phyloP scores from a whole-genome alignment of 2,113 vertebrate species.

The Peromyscus maniculatus region DNA sequence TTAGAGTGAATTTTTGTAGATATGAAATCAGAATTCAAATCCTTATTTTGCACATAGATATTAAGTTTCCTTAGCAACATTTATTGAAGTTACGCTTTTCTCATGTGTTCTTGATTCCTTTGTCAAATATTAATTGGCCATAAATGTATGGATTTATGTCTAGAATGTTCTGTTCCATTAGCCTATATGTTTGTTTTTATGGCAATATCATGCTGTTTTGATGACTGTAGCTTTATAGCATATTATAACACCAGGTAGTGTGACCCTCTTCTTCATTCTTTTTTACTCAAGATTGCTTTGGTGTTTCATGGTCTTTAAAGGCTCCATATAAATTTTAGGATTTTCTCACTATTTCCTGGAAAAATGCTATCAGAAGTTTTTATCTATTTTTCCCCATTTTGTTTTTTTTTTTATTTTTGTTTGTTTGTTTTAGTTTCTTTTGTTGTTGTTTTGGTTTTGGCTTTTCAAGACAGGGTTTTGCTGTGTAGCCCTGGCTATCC shows the following conservation, averaged over 20 bases:
- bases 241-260: not conserved
- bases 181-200: not conserved
- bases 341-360: not conserved
- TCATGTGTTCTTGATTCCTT: not conserved
- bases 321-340: not conserved
- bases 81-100: not conserved
- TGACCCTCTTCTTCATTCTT: not conserved
- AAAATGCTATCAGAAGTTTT: not conserved
- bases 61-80: not conserved
- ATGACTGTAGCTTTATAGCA: not conserved
- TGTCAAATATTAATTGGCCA: not conserved
- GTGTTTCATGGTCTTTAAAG: not conserved
- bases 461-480: not conserved
- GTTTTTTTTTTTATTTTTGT: not conserved
- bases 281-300: not conserved
- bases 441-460: not conserved
- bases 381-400: not conserved
- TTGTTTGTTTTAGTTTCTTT: not conserved
- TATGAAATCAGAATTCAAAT: not conserved
- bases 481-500: not conserved
- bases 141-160: not conserved
- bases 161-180: not conserved
- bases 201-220: not conserved
- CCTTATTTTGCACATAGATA: not conserved
- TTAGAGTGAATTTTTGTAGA: not conserved